Conservation (phyloP, 2,113 vertebrate species). For the Corvus moneduloides region DNA sequence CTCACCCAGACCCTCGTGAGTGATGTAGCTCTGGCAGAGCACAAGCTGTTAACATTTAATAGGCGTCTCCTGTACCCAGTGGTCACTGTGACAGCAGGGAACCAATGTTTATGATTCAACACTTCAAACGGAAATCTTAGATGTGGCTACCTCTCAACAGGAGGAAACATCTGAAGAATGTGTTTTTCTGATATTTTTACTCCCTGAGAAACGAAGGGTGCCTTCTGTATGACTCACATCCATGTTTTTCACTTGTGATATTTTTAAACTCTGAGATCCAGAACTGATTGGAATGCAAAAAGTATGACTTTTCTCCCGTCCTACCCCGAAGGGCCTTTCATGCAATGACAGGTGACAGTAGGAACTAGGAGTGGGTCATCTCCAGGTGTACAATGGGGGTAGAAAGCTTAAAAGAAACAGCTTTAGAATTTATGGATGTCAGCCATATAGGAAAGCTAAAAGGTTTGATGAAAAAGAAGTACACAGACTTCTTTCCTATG, state of each 20-base stretch:
- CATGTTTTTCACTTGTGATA: conserved; percentile 65
- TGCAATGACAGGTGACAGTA: background rate
- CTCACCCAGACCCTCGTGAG: background rate
- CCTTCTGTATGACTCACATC: conserved; percentile 63
- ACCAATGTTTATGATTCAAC: background rate
- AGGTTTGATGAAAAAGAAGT: background rate
- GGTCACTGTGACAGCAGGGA: conserved; percentile 20
- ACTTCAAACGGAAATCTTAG: conserved; percentile 24
- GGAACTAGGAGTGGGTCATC: background rate
- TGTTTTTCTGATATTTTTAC: conserved; percentile 32
- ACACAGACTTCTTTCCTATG: background rate
- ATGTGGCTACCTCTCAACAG: conserved; percentile 8
- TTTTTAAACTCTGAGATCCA: conserved; percentile 60
- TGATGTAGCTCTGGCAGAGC: background rate
- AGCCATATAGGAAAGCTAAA: background rate
- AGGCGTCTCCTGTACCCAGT: background rate
- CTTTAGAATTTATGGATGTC: background rate
- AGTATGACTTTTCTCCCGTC: background rate
- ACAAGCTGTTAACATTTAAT: background rate
- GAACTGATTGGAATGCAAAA: conserved; percentile 9
- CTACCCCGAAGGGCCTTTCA: background rate
- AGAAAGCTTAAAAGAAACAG: background rate
- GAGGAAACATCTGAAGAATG: conserved; percentile 44
- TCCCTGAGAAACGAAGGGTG: conserved; percentile 30
- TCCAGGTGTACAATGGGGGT: background rate